Conservation (phyloP, 2,113 vertebrate genomes). For the Trochalopteron elliotii region DNA sequence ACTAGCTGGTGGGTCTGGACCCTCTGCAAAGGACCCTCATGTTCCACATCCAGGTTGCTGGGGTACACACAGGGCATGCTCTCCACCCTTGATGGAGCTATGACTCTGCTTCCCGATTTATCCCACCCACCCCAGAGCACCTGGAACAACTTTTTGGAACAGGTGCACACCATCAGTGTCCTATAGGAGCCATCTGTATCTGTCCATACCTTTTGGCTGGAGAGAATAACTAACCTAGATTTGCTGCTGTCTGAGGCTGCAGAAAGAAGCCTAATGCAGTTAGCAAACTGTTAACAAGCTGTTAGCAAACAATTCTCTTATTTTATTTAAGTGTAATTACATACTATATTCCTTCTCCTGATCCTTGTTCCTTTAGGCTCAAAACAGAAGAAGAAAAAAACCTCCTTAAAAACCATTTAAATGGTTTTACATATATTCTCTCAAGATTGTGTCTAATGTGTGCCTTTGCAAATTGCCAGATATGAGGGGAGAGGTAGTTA, state of each 20-base stretch:
- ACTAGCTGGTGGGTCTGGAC: not conserved
- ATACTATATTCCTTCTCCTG: not conserved
- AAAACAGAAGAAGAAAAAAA: not conserved
- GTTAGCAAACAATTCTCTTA: not conserved
- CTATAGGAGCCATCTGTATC: not conserved
- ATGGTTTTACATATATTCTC: not conserved
- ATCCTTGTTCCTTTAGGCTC: not conserved
- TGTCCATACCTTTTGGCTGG: not conserved
- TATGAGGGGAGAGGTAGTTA: not conserved
- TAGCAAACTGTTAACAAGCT: not conserved
- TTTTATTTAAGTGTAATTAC: not conserved
- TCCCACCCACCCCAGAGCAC: not conserved
- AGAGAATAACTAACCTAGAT: not conserved
- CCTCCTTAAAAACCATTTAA: not conserved
- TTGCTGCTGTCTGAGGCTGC: not conserved
- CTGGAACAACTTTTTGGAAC: conserved; percentile 21
- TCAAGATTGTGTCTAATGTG: not conserved
- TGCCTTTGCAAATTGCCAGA: not conserved
- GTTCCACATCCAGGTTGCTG: not conserved
- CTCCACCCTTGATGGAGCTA: not conserved
- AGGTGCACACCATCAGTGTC: not conserved
- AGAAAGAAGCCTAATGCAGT: not conserved
- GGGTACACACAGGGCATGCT: accelerated
- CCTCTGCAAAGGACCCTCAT: not conserved
- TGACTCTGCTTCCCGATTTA: not conserved